These are phyloP conservation scores for Elgaria multicarinata DNA, from an alignment of 2,113 vertebrate genomes.

Conservation along the genomic window DNA sequence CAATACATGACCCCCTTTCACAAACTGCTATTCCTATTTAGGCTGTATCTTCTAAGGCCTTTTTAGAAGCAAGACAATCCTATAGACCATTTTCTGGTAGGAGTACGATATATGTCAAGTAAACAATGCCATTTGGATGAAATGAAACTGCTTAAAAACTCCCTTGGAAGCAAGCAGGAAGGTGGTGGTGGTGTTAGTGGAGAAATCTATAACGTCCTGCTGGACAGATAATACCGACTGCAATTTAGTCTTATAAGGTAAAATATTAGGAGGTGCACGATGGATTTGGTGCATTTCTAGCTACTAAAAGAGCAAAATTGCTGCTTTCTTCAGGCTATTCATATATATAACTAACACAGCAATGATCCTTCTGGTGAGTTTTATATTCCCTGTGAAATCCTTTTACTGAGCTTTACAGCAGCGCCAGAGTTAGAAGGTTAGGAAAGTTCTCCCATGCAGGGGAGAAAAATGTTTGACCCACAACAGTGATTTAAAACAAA, in stretches of 20 bases:
- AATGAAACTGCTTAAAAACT: conserved; percentile 35
- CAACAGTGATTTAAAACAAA: conserved; percentile 50
- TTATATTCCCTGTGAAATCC: conserved; percentile 50
- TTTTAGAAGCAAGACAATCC: conserved; percentile 37
- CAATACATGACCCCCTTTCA: neutral
- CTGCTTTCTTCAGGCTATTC: conserved; percentile 35
- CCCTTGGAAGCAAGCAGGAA: conserved; percentile 22
- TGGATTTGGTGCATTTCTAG: conserved; percentile 20
- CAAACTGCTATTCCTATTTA: neutral
- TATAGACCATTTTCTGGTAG: conserved; percentile 50
- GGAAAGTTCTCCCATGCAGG: neutral
- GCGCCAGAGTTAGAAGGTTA: conserved; percentile 45
- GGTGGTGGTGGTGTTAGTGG: too few species aligned
- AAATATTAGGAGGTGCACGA: conserved; percentile 51
- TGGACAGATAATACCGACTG: conserved; percentile 48
- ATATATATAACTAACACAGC: conserved; percentile 39
- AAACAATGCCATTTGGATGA: conserved; percentile 51
- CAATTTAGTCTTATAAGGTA: conserved; percentile 48
- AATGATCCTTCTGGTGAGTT: conserved; percentile 44
- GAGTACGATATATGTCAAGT: conserved; percentile 48
- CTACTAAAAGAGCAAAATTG: conserved; percentile 30
- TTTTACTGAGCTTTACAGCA: conserved; percentile 37
- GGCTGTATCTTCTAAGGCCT: conserved; percentile 23
- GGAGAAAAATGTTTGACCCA: conserved; percentile 36
- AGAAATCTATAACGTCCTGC: conserved; percentile 43